Conservation (phyloP, 2,888 invertebrate species). For the Leucophora obtusa region DNA sequence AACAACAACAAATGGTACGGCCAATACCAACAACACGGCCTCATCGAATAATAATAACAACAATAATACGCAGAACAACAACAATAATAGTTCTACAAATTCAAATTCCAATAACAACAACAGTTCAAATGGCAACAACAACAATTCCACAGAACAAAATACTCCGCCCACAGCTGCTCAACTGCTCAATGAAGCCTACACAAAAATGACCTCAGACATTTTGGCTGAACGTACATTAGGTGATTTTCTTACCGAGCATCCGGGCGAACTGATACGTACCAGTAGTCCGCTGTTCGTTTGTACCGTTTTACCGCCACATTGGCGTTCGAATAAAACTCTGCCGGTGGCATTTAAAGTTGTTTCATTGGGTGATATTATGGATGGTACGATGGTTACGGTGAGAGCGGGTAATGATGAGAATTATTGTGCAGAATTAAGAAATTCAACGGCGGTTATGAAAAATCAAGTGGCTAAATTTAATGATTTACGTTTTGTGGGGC, state of each 20-base stretch:
- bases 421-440: constrained; percentile 95
- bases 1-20: constrained; percentile 69
- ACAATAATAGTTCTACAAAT: constrained; percentile 68
- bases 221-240: constrained; percentile 92
- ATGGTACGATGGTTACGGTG: constrained; percentile 97
- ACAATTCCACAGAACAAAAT: constrained; percentile 80
- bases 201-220: constrained; percentile 94
- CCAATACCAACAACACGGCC: constrained; percentile 68
- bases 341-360: constrained; percentile 98
- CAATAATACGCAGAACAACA: constrained; percentile 78
- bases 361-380: constrained; percentile 94
- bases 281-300: constrained; percentile 97
- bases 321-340: constrained; percentile 98
- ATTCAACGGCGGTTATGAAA: constrained; percentile 97
- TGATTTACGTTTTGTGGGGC: constrained; percentile 98
- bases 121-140: constrained; percentile 78
- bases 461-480: constrained; percentile 99
- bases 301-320: constrained; percentile 95
- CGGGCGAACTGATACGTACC: constrained; percentile 94
- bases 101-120: constrained; percentile 75
- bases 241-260: constrained; percentile 92
- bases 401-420: constrained; percentile 99
- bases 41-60: constrained; percentile 68
- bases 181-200: constrained; percentile 89
- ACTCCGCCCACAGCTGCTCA: constrained; percentile 85